Evolutionary conservation across 2,888 invertebrate genomes (phyloP).

Genomic region (Mayetiola destructor): DNA sequence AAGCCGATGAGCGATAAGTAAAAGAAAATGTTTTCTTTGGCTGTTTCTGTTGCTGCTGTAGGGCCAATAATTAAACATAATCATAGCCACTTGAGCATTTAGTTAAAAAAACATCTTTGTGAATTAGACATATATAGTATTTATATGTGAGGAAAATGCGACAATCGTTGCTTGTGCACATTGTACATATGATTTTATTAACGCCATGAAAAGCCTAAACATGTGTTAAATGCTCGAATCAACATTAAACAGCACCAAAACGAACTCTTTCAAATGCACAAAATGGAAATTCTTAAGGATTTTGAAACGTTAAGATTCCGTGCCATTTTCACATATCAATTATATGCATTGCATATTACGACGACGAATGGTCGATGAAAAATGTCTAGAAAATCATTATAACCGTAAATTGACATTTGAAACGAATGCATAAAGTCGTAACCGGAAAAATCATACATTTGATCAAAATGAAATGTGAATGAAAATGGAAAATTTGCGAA

Average conservation of each 20-base stretch:
- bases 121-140: too few species aligned
- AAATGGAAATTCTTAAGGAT: background rate
- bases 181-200: constrained; percentile 10
- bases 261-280: background rate
- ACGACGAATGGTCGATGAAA: background rate
- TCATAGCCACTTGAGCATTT: too few species aligned
- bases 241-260: constrained; percentile 1
- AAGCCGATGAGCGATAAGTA: too few species aligned
- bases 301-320: background rate
- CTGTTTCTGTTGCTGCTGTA: too few species aligned
- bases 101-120: too few species aligned
- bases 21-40: too few species aligned
- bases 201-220: constrained; percentile 8
- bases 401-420: background rate
- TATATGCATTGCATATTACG: too few species aligned
- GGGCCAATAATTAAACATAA: too few species aligned
- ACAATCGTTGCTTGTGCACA: too few species aligned
- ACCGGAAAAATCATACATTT: too few species aligned
- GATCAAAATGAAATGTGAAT: too few species aligned
- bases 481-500: too few species aligned
- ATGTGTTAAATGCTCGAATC: constrained; percentile 11
- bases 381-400: background rate
- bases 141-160: background rate
- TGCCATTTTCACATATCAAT: constrained; percentile 5
- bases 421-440: background rate